Conservation (phyloP, 2,797 vertebrate species). For the Phaenicophaeus curvirostris region DNA sequence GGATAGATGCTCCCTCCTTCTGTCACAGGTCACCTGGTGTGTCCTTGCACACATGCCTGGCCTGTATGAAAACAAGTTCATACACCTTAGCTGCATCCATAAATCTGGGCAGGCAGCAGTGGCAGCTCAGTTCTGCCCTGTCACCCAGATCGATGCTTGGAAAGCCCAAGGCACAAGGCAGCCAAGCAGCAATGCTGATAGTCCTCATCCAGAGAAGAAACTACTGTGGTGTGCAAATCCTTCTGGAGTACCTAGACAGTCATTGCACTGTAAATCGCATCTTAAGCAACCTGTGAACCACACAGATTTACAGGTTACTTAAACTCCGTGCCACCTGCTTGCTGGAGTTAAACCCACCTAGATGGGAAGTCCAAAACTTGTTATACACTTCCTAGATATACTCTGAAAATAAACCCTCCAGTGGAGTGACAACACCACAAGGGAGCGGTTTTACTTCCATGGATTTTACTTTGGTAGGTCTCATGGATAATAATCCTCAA, state of each 20-base stretch:
- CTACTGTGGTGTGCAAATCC: fast-evolving
- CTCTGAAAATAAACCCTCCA: neutral
- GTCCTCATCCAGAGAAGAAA: neutral
- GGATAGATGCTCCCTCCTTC: neutral
- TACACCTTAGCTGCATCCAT: neutral
- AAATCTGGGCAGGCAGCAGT: fast-evolving
- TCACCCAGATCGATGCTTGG: neutral
- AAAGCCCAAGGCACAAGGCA: neutral
- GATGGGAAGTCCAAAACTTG: neutral
- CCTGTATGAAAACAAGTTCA: neutral
- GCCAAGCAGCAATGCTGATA: neutral
- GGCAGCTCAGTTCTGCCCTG: neutral
- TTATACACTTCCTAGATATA: fast-evolving
- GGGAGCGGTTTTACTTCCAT: neutral
- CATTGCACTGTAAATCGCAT: neutral
- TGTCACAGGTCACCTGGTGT: neutral
- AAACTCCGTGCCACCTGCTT: neutral
- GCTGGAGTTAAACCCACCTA: neutral
- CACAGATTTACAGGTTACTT: no score
- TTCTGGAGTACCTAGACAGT: neutral
- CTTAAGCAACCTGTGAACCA: neutral
- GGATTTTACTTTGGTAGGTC: neutral
- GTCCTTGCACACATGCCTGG: neutral
- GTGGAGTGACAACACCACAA: no score
- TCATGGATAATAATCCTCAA: neutral